phyloP scores from a whole-genome alignment of 2,797 vertebrate genomes.

The Hafferia zeledoni region DNA sequence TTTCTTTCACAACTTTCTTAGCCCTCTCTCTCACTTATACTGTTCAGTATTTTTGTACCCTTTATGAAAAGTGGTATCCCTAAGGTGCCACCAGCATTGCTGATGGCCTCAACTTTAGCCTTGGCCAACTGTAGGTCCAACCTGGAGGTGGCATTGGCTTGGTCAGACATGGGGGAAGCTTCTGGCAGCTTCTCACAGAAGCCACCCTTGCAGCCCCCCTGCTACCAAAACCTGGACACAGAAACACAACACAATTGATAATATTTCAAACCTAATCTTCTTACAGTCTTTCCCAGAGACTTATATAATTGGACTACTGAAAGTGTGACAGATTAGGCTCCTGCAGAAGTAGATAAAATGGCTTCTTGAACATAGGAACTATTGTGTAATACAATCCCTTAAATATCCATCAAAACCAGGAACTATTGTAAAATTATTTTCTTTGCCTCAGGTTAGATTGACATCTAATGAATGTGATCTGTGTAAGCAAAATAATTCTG shows the following conservation, averaged over 20 bases:
- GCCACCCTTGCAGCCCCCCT: accelerated
- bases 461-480: not conserved
- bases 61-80: not conserved
- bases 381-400: not conserved
- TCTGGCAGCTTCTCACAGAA: not conserved
- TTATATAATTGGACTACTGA: not conserved
- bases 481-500: not conserved
- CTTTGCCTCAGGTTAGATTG: not conserved
- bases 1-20: not conserved
- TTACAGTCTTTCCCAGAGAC: not conserved
- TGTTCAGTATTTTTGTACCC: not conserved
- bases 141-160: not conserved
- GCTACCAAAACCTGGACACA: not conserved
- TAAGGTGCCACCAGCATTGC: not conserved
- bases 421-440: not conserved
- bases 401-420: not conserved
- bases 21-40: not conserved
- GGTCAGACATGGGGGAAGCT: not conserved
- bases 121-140: accelerated
- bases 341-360: not conserved
- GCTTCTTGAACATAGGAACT: not conserved
- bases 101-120: not conserved
- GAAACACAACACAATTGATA: not conserved
- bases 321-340: not conserved
- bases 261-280: not conserved